Evolutionary conservation across 2,113 vertebrate species (phyloP), one percentile per base, ranked within the genome.

Genomic region (Synodontis membranacea): DNA sequence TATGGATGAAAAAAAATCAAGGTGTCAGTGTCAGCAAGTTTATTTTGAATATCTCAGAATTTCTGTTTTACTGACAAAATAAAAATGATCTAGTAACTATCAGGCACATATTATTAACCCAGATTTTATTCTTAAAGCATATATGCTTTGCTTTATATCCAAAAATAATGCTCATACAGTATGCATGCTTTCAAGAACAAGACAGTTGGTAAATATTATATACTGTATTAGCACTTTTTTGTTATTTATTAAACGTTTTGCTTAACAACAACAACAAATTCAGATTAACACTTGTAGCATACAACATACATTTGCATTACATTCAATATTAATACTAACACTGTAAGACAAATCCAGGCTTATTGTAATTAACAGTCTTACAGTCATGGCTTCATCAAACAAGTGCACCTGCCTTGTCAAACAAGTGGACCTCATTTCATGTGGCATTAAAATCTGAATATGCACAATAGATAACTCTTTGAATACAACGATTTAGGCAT

Each of bases 1-100:
- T 85, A 66, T 50, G 75, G 54, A 42, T 79, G 42, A 85, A 66
- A 85, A 66, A 46, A 64, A 62, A 52, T 64, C 12, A 28, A 48
- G 10, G 19, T 10, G n/a, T 25, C 42, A 48, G 4, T 52, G 10
- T 52, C 64, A 50, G n/a, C 12, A 23, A 5, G 19, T 39, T 66
- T 42, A 81, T 60, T 44, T n/a, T n/a, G n/a, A n/a, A n/a, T 42
- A 68, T 34, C 34, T 37, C 5, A 2, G 37, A 17, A 19, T 37
- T 68, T 37, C 17, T 68, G 31, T 64, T 64, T 64, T 11, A 31
- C 17, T 31, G 37, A 68, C 31, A 68, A 68, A 17, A 6, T 68
- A 68, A 68, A 31, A 14, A 19, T 17, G 15, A 37, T 68, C 5
- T 68, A 34, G n/a, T 15, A 64, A n/a, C 60, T 37, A 19, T 68